These are phyloP conservation scores for Lagocephalus sceleratus DNA, from an alignment of 2,797 vertebrate genomes.

Conservation along the genomic window DNA sequence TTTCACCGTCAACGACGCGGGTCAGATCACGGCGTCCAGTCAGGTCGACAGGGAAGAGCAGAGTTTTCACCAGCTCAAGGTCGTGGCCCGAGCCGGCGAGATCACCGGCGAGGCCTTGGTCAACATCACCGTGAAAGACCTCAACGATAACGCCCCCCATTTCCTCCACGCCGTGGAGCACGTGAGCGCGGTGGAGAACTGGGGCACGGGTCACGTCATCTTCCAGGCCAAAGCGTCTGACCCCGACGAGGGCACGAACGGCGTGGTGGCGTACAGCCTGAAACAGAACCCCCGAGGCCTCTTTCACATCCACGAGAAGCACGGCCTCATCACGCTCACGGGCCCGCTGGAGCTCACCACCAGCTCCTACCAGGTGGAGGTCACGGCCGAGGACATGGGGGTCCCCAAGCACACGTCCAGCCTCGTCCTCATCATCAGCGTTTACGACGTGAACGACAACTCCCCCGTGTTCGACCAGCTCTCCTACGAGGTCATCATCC, in stretches of 20 bases:
- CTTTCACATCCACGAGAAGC: slow-evolving; percentile 86
- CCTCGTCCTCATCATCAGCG: slow-evolving; percentile 87
- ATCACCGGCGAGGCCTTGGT: slow-evolving; percentile 89
- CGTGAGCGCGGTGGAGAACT: slow-evolving; percentile 94
- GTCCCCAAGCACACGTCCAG: slow-evolving; percentile 86
- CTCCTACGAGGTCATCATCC: slow-evolving; percentile 92
- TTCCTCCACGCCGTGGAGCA: slow-evolving; percentile 88
- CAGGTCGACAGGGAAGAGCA: slow-evolving; percentile 93
- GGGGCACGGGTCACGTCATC: slow-evolving; percentile 90
- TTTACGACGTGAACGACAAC: slow-evolving; percentile 97
- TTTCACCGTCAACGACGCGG: slow-evolving; percentile 81
- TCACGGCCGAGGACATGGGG: slow-evolving; percentile 87
- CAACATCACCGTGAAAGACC: slow-evolving; percentile 94
- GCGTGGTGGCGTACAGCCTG: slow-evolving; percentile 87
- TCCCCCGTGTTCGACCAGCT: slow-evolving; percentile 92
- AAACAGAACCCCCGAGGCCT: slow-evolving; percentile 88
- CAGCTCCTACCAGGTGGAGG: slow-evolving; percentile 91
- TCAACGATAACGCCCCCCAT: slow-evolving; percentile 94
- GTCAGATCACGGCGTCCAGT: slow-evolving; percentile 86
- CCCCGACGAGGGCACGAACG: slow-evolving; percentile 90
- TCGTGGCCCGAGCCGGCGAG: slow-evolving; percentile 89
- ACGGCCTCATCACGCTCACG: slow-evolving; percentile 85
- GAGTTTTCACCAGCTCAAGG: slow-evolving; percentile 89
- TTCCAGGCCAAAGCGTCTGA: slow-evolving; percentile 92
- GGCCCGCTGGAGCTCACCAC: slow-evolving; percentile 86